Conservation (phyloP, 2,797 vertebrate genomes). For the Mormyrops boulengeri region DNA sequence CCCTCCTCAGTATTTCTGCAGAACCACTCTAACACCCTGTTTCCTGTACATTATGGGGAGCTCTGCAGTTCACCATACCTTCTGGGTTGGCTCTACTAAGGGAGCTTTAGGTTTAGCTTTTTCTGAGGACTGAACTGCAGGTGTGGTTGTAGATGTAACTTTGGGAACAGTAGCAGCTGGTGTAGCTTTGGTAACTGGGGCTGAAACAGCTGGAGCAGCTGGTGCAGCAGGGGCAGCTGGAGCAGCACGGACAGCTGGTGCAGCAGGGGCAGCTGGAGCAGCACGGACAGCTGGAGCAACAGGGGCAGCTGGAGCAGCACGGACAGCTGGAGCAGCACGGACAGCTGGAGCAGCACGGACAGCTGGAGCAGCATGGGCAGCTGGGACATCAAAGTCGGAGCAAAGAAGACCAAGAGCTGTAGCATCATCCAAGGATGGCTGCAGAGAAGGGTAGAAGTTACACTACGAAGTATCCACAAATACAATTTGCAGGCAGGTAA, state of each 20-base stretch:
- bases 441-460: neutral
- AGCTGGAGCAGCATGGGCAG: neutral
- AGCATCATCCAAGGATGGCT: constrained; percentile 50
- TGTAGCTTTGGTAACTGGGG: neutral
- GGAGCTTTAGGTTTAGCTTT: neutral
- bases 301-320: too few relatives aligned
- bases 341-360: neutral
- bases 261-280: too few relatives aligned
- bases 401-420: constrained; percentile 59
- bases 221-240: too few relatives aligned
- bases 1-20: neutral
- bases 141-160: neutral
- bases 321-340: too few relatives aligned
- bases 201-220: constrained; percentile 19
- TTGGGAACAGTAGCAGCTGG: constrained; percentile 5
- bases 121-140: neutral
- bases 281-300: constrained; percentile 20
- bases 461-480: neutral
- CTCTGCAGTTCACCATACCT: neutral
- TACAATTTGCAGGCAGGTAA: neutral
- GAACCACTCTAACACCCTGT: neutral
- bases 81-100: neutral
- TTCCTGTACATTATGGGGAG: neutral
- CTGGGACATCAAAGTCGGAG: constrained; percentile 42
- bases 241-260: neutral